A percentile compares a stretch with the other conserved stretches of the same genome.
Conservation (phyloP, 2,888 invertebrate genomes). For the Idaea dimidiata region DNA sequence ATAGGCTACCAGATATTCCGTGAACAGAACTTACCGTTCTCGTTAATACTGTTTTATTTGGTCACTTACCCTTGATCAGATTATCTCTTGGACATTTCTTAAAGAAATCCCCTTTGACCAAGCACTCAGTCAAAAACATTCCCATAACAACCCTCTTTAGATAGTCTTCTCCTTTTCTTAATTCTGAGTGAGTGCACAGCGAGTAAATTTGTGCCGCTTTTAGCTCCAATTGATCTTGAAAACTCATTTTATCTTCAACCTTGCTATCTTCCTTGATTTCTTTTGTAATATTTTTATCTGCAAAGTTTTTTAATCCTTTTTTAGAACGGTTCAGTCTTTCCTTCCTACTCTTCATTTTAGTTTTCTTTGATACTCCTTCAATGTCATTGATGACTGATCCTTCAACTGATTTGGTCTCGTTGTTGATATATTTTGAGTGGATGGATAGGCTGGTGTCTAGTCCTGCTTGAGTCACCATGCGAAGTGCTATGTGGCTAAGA, state of each 20-base stretch:
- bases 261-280: slow-evolving; percentile 35
- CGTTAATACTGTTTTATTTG: no score
- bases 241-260: slow-evolving; percentile 50
- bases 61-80: slow-evolving; percentile 42
- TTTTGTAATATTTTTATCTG: slow-evolving; percentile 48
- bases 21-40: no score
- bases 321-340: slow-evolving; percentile 65
- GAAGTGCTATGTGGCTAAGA: slow-evolving; percentile 86
- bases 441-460: slow-evolving; percentile 71
- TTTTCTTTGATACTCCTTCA: slow-evolving; percentile 63
- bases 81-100: slow-evolving; percentile 51
- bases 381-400: slow-evolving; percentile 59
- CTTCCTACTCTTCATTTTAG: slow-evolving; percentile 66
- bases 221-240: slow-evolving; percentile 59
- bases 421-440: slow-evolving; percentile 62
- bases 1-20: no score
- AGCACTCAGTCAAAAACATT: slow-evolving; percentile 85
- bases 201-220: slow-evolving; percentile 79
- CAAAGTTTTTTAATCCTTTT: slow-evolving; percentile 54
- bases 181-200: slow-evolving; percentile 84
- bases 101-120: slow-evolving; percentile 86
- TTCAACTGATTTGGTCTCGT: slow-evolving; percentile 53
- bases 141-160: slow-evolving; percentile 89
- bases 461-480: slow-evolving; percentile 87
- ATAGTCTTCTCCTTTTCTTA: slow-evolving; percentile 84